Conservation (phyloP, 2,888 invertebrate species). For the Spodoptera littoralis region DNA sequence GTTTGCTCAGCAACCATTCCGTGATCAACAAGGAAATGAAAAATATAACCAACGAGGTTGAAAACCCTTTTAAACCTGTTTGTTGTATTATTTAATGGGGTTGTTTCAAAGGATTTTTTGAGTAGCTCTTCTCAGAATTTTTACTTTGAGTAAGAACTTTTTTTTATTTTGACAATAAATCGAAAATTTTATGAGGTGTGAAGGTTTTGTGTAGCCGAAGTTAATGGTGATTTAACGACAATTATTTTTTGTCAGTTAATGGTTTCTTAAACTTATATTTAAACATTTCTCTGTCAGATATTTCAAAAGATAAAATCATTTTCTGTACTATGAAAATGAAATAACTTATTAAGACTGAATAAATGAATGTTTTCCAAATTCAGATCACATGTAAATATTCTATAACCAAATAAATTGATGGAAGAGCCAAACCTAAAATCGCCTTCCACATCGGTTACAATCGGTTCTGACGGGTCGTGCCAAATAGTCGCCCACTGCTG, state of each 20-base stretch:
- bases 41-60: slow-evolving; percentile 27
- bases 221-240: neutral
- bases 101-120: slow-evolving; percentile 27
- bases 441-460: slow-evolving; percentile 52
- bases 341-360: too few species aligned
- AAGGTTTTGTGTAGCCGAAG: slow-evolving; percentile 10
- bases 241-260: neutral
- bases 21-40: slow-evolving; percentile 32
- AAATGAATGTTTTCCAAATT: slow-evolving; percentile 9
- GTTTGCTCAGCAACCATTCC: slow-evolving; percentile 21
- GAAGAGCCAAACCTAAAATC: slow-evolving; percentile 43
- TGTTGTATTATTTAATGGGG: slow-evolving; percentile 26
- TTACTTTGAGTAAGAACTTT: slow-evolving; percentile 20
- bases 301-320: too few species aligned
- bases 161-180: slow-evolving; percentile 33
- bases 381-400: slow-evolving; percentile 35
- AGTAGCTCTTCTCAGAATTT: slow-evolving; percentile 14
- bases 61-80: slow-evolving; percentile 23
- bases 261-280: neutral
- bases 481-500: slow-evolving; percentile 68
- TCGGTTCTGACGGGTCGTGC: slow-evolving; percentile 67
- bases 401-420: slow-evolving; percentile 45
- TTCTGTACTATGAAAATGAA: too few species aligned
- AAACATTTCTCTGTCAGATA: neutral
- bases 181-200: slow-evolving; percentile 35